These are phyloP conservation scores for Luscinia luscinia DNA, from an alignment of 2,797 vertebrate genomes.

Conservation along the genomic window DNA sequence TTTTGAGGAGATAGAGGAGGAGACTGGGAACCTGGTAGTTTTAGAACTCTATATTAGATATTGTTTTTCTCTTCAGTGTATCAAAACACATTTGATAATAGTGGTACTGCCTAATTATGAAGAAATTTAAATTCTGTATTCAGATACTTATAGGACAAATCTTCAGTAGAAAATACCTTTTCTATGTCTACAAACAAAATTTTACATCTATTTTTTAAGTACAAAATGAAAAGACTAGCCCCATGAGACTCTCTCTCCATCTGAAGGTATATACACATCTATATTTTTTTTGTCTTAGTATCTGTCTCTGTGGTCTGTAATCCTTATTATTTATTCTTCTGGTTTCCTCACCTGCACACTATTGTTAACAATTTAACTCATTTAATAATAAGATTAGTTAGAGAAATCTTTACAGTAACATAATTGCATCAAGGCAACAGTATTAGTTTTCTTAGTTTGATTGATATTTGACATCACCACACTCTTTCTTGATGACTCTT, in stretches of 20 bases:
- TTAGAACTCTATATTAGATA: neutral
- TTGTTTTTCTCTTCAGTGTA: neutral
- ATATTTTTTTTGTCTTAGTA: neutral
- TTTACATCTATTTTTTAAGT: neutral
- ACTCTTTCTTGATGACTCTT: neutral
- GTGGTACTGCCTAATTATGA: neutral
- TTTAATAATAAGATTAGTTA: neutral
- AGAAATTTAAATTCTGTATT: neutral
- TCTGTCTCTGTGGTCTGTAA: neutral
- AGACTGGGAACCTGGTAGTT: rapidly evolving
- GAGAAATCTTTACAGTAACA: neutral
- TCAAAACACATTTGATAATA: neutral
- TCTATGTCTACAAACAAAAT: neutral
- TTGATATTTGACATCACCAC: neutral
- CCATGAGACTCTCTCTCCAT: neutral
- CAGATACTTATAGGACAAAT: neutral
- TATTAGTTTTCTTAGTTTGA: neutral
- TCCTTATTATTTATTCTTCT: neutral
- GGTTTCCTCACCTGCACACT: neutral
- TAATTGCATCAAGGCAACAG: neutral
- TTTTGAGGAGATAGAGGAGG: neutral
- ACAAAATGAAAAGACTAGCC: neutral
- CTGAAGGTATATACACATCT: neutral
- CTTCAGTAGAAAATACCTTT: neutral
- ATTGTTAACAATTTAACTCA: neutral